Percentiles rank a stretch among this genome's conserved stretches.
phyloP scores from a whole-genome alignment of 92 coral and sea anemone genomes.

The Epizoanthus illoricatus region DNA sequence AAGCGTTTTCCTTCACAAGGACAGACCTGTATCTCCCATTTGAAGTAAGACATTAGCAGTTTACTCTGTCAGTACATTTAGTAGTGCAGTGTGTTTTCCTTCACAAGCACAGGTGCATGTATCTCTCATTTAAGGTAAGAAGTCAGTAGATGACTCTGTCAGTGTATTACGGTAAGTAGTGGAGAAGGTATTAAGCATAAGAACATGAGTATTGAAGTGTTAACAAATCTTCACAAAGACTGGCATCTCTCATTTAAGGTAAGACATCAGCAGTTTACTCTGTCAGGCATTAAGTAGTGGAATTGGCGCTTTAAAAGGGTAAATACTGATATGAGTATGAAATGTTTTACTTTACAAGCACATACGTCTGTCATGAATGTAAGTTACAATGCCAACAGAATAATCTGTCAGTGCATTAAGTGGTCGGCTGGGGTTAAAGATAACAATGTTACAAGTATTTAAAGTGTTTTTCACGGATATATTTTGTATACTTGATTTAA shows the following conservation, averaged over 20 bases:
- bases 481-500: too few relatives aligned
- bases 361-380: conserved; percentile 68
- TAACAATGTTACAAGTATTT: too few relatives aligned
- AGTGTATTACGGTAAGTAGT: too few relatives aligned
- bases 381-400: conserved; percentile 45
- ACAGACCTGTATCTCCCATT: conserved; percentile 80
- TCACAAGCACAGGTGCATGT: conserved; percentile 74
- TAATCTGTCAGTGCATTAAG: too few relatives aligned
- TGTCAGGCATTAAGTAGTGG: too few relatives aligned
- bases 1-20: conserved; percentile 80
- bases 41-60: conserved; percentile 47
- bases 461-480: too few relatives aligned
- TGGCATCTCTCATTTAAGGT: conserved; percentile 87
- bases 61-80: too few relatives aligned
- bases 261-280: not conserved
- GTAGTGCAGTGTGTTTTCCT: conserved; percentile 58
- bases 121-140: conserved; percentile 80
- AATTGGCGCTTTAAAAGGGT: too few relatives aligned
- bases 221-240: conserved; percentile 67
- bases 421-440: too few relatives aligned
- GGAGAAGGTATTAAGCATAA: not conserved
- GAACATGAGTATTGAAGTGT: conserved; percentile 6
- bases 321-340: conserved; percentile 35
- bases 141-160: too few relatives aligned
- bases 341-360: conserved; percentile 78